Evolutionary conservation across 2,113 vertebrate genomes (phyloP).

Genomic region (Perca fluviatilis): DNA sequence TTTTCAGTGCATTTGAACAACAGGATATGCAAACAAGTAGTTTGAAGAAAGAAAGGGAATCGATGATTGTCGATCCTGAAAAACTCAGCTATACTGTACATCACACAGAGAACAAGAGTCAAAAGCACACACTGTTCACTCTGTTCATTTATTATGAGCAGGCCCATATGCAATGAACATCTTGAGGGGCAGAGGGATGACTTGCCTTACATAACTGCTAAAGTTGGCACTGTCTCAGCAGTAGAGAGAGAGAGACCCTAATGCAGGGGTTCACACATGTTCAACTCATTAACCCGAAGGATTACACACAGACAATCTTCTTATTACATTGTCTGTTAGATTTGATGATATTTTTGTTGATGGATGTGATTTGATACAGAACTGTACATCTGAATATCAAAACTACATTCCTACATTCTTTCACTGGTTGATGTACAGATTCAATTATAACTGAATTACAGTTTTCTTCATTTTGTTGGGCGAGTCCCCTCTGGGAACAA

Average conservation of each 20-base stretch:
- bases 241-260: background rate
- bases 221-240: constrained; percentile 30
- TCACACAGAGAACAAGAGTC: constrained; percentile 15
- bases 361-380: constrained; percentile 23
- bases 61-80: background rate
- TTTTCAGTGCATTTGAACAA: constrained; percentile 8
- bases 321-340: constrained; percentile 11
- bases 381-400: constrained; percentile 8
- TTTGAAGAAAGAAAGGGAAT: constrained; percentile 8
- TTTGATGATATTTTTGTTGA: constrained; percentile 20
- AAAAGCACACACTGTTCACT: constrained; percentile 18
- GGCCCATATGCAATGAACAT: constrained; percentile 48
- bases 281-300: background rate
- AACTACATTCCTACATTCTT: background rate
- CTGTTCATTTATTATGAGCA: constrained; percentile 41
- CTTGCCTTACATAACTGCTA: constrained; percentile 55
- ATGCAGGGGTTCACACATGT: background rate
- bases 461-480: background rate
- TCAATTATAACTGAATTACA: constrained; percentile 15
- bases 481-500: background rate
- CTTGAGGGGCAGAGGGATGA: constrained; percentile 55
- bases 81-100: constrained; percentile 13
- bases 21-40: background rate
- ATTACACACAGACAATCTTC: background rate
- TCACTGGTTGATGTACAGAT: constrained; percentile 15